A percentile compares a stretch with the other conserved stretches of the same genome.
phyloP scores from a whole-genome alignment of 1,140 invertebrate species.

The Stegodyphus dumicola region DNA sequence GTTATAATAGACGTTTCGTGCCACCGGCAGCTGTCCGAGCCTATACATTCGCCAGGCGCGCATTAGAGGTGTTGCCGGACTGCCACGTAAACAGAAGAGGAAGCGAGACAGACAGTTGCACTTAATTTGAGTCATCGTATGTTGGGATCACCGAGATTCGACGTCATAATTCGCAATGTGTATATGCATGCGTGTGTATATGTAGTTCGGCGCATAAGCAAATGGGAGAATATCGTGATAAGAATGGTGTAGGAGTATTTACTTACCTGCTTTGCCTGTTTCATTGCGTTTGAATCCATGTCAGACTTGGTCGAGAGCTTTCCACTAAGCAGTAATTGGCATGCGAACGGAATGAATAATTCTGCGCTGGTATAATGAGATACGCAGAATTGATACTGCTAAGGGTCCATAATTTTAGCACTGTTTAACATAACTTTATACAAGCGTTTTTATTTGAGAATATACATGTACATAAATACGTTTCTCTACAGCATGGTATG shows the following conservation, averaged over 20 bases:
- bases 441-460: too few relatives aligned
- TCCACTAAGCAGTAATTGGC: too few relatives aligned
- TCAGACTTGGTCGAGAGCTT: too few relatives aligned
- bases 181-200: neutral
- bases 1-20: conserved; percentile 6
- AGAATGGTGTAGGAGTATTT: neutral
- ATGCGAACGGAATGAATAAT: too few relatives aligned
- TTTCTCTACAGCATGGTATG: too few relatives aligned
- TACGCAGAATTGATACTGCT: too few relatives aligned
- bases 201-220: neutral
- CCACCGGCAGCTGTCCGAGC: neutral
- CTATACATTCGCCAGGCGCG: neutral
- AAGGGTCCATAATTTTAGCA: too few relatives aligned
- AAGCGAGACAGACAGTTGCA: neutral
- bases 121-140: neutral
- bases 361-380: too few relatives aligned
- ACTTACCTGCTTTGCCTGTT: neutral
- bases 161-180: neutral
- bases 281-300: neutral
- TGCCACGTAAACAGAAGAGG: neutral
- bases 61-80: neutral
- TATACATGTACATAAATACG: too few relatives aligned
- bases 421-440: too few relatives aligned
- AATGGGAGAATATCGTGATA: conserved; percentile 11
- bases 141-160: neutral